Conservation (phyloP, 2,888 invertebrate genomes). For the Ophion ellenae region DNA sequence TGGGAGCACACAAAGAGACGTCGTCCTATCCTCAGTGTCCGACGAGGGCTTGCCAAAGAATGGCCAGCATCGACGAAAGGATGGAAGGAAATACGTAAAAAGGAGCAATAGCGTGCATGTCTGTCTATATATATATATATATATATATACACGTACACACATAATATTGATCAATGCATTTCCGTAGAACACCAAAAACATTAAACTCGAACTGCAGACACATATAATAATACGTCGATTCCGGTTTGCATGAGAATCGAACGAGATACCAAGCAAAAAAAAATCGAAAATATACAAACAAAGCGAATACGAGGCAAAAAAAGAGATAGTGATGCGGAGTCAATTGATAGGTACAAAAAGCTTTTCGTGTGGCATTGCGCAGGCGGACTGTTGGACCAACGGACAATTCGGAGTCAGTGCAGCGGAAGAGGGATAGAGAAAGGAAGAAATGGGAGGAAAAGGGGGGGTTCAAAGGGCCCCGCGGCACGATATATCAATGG, state of each 20-base stretch:
- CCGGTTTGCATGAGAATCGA: neutral
- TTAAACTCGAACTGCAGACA: neutral
- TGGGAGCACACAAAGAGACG: constrained; percentile 61
- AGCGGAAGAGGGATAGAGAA: constrained; percentile 54
- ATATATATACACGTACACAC: neutral
- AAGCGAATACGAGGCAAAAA: neutral
- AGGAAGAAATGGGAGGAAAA: constrained; percentile 53
- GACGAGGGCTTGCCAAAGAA: constrained; percentile 56
- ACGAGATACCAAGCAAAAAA: constrained; percentile 15
- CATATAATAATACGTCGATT: neutral
- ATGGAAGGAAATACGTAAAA: constrained; percentile 51
- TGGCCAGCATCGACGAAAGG: constrained; percentile 61
- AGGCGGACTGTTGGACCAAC: constrained; percentile 75
- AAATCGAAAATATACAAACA: constrained; percentile 12
- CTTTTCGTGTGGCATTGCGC: constrained; percentile 71
- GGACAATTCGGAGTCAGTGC: constrained; percentile 81
- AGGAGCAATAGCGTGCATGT: constrained; percentile 20
- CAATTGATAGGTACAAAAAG: constrained; percentile 81
- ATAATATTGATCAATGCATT: constrained; percentile 31
- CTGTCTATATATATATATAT: neutral
- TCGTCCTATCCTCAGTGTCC: constrained; percentile 52
- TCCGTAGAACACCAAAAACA: constrained; percentile 39
- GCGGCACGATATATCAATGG: constrained; percentile 84
- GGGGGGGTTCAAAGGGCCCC: constrained; percentile 81
- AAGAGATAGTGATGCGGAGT: constrained; percentile 74